Evolutionary conservation across 2,888 invertebrate genomes (phyloP).

Genomic region (Epiblema foenella): DNA sequence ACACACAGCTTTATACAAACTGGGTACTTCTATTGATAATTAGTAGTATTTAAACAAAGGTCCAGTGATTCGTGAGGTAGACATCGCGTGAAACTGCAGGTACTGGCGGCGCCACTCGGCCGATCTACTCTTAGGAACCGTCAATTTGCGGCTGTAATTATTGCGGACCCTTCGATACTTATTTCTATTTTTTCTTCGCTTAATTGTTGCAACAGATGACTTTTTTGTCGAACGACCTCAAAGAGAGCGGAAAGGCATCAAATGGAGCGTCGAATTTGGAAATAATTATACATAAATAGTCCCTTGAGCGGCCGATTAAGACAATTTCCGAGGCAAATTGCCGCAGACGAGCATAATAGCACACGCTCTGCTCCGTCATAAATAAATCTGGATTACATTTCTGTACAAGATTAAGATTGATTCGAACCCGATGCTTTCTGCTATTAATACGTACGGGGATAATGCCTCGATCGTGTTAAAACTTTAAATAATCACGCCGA

Average conservation of each 20-base stretch:
- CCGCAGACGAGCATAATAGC: constrained; percentile 85
- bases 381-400: constrained; percentile 85
- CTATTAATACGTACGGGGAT: constrained; percentile 78
- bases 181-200: constrained; percentile 82
- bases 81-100: constrained; percentile 76
- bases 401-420: constrained; percentile 85
- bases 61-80: constrained; percentile 44
- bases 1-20: constrained; percentile 5
- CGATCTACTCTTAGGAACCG: constrained; percentile 78
- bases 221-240: constrained; percentile 84
- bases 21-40: constrained; percentile 9
- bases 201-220: constrained; percentile 85
- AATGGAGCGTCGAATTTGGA: constrained; percentile 85
- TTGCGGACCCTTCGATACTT: constrained; percentile 85
- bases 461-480: constrained; percentile 79
- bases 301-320: constrained; percentile 86
- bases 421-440: constrained; percentile 82
- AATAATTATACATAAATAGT: constrained; percentile 86
- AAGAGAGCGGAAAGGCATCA: constrained; percentile 85
- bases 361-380: constrained; percentile 82
- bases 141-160: constrained; percentile 85
- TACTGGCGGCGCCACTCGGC: constrained; percentile 77
- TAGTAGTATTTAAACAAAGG: constrained; percentile 31
- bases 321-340: constrained; percentile 85
- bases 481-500: constrained; percentile 76